Percentiles rank a stretch among this genome's conserved stretches.
Conservation (phyloP, 2,888 invertebrate genomes). For the Eupelmus urozonus region DNA sequence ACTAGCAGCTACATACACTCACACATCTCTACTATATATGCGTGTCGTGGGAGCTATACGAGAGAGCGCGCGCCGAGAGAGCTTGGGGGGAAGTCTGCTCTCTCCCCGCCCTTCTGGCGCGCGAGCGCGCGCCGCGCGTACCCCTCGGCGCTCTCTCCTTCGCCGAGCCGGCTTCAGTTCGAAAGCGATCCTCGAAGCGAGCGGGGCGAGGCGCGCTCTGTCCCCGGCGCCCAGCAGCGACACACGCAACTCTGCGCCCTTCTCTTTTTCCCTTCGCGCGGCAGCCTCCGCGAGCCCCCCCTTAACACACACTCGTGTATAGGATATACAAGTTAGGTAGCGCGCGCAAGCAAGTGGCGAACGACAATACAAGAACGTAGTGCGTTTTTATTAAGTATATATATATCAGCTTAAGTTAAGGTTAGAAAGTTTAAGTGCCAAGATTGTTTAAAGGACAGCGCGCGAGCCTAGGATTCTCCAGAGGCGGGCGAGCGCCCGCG, state of each 20-base stretch:
- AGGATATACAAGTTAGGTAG: neutral
- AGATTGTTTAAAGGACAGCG: too few relatives aligned
- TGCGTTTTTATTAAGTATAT: neutral
- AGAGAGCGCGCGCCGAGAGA: neutral
- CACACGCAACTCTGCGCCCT: constrained; percentile 24
- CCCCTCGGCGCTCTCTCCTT: neutral
- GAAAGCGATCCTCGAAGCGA: constrained; percentile 51
- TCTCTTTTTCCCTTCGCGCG: constrained; percentile 44
- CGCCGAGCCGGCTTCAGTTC: constrained; percentile 30
- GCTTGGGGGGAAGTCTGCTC: neutral
- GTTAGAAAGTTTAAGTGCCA: too few relatives aligned
- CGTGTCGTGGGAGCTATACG: constrained; percentile 48
- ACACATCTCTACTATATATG: neutral
- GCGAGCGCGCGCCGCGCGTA: neutral
- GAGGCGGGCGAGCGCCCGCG: neutral
- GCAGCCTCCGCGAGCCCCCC: neutral
- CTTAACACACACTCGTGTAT: neutral
- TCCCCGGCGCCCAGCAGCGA: neutral
- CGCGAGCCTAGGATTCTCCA: too few relatives aligned
- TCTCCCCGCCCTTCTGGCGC: neutral
- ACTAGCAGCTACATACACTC: too few relatives aligned
- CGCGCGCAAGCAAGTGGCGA: too few relatives aligned
- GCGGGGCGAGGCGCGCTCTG: constrained; percentile 41
- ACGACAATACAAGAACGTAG: neutral
- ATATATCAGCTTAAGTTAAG: too few relatives aligned